phyloP scores from a whole-genome alignment of 1,140 invertebrate species.

The Drosophila serrata region DNA sequence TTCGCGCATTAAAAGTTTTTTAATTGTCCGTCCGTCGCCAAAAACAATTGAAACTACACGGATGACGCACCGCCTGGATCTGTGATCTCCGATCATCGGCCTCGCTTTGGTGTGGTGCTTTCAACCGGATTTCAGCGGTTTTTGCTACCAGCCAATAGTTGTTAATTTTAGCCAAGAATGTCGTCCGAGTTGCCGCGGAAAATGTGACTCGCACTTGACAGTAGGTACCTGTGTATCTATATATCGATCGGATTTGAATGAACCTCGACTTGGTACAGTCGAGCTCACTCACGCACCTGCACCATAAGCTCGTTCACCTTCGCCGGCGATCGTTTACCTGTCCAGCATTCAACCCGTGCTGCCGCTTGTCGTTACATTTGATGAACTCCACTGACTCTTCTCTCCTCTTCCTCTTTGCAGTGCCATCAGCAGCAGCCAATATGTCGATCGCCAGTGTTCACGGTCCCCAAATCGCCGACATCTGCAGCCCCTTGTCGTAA shows the following conservation, averaged over 20 bases:
- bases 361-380: conserved; percentile 20
- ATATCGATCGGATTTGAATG: conserved; percentile 51
- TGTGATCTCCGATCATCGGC: conserved; percentile 25
- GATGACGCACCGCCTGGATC: conserved; percentile 41
- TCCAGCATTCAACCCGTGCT: conserved; percentile 39
- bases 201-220: conserved; percentile 35
- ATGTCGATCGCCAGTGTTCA: conserved; percentile 85
- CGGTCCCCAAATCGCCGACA: conserved; percentile 83
- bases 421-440: conserved; percentile 75
- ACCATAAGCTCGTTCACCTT: conserved; percentile 76
- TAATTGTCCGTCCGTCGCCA: conserved; percentile 37
- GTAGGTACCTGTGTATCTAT: conserved; percentile 11
- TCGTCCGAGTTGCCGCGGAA: conserved; percentile 46
- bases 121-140: conserved; percentile 74
- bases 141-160: conserved; percentile 42
- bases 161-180: conserved; percentile 69
- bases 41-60: conserved; percentile 54
- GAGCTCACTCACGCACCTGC: conserved; percentile 61
- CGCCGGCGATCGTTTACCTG: conserved; percentile 58
- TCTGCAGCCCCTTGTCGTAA: conserved; percentile 83
- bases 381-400: conserved; percentile 50
- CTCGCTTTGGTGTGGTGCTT: conserved; percentile 45
- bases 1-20: conserved; percentile 48
- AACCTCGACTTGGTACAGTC: conserved; percentile 56
- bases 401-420: conserved; percentile 54